Evolutionary conservation across 1,140 invertebrate species (phyloP).

Genomic region (Orchesella cincta): DNA sequence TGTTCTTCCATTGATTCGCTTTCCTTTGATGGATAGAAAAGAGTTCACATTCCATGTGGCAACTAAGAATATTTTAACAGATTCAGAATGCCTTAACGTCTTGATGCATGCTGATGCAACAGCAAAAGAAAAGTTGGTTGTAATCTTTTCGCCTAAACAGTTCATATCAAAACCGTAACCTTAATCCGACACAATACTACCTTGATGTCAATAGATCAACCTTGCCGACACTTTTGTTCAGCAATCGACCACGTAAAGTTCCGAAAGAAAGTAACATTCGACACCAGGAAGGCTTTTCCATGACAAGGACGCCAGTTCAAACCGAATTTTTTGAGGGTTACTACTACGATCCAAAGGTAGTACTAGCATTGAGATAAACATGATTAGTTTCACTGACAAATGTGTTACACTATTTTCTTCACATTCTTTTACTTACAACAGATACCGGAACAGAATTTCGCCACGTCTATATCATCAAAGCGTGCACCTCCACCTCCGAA

Average conservation of each 20-base stretch:
- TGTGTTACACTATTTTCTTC: not conserved
- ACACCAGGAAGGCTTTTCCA: not conserved
- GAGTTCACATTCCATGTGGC: slow-evolving; percentile 42
- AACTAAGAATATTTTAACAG: slow-evolving; percentile 36
- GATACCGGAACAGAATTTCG: not conserved
- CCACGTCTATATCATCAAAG: not conserved
- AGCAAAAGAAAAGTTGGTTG: slow-evolving; percentile 31
- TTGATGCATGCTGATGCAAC: slow-evolving; percentile 38
- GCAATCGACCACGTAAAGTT: slow-evolving; percentile 28
- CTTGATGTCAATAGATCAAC: slow-evolving; percentile 17
- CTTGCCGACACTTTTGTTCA: slow-evolving; percentile 33
- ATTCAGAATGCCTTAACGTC: slow-evolving; percentile 38
- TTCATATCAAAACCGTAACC: not conserved
- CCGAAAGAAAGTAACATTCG: slow-evolving; percentile 11
- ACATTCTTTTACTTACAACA: not conserved
- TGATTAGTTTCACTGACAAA: not conserved
- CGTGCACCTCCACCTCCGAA: not conserved
- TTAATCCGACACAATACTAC: not conserved
- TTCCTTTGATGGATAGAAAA: slow-evolving; percentile 36
- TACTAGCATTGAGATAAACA: not conserved
- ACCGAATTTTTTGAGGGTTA: slow-evolving; percentile 22
- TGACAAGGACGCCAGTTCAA: not conserved
- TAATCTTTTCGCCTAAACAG: not conserved
- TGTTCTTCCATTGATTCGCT: slow-evolving; percentile 36
- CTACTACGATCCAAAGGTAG: slow-evolving; percentile 38